A percentile compares a stretch with the other conserved stretches of the same genome.
phyloP scores from a whole-genome alignment of 2,888 invertebrate species.

The Apotomis capreana region DNA sequence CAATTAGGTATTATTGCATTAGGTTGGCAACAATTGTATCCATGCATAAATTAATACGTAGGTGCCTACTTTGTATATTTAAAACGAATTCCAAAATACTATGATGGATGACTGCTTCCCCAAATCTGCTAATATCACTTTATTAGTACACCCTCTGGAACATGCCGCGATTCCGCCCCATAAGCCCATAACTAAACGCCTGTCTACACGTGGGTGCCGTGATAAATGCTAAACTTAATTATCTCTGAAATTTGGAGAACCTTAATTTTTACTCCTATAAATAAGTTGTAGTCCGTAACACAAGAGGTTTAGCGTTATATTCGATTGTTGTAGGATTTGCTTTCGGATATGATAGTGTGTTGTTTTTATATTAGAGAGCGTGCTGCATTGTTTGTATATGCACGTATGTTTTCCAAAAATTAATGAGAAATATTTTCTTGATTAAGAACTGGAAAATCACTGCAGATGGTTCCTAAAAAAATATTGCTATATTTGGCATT shows the following conservation, averaged over 20 bases:
- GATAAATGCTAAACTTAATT: constrained; percentile 70
- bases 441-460: too few species aligned
- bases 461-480: too few species aligned
- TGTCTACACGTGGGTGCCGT: constrained; percentile 62
- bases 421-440: constrained; percentile 43
- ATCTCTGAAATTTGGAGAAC: constrained; percentile 52
- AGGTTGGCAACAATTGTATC: too few species aligned
- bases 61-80: too few species aligned
- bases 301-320: background rate
- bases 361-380: constrained; percentile 42
- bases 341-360: background rate
- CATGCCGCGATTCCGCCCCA: constrained; percentile 30
- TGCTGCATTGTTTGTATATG: constrained; percentile 42
- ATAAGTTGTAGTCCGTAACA: constrained; percentile 6
- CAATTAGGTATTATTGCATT: too few species aligned
- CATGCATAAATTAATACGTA: too few species aligned
- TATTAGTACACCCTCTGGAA: constrained; percentile 29
- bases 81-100: background rate
- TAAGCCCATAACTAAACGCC: constrained; percentile 43
- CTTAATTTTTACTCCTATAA: constrained; percentile 1
- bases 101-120: constrained; percentile 18
- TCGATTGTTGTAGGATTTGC: constrained; percentile 1
- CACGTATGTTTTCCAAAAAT: constrained; percentile 45
- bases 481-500: too few species aligned
- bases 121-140: constrained; percentile 36